These are phyloP conservation scores for Troilus luridus DNA, from an alignment of 2,888 invertebrate species.

Conservation along the genomic window DNA sequence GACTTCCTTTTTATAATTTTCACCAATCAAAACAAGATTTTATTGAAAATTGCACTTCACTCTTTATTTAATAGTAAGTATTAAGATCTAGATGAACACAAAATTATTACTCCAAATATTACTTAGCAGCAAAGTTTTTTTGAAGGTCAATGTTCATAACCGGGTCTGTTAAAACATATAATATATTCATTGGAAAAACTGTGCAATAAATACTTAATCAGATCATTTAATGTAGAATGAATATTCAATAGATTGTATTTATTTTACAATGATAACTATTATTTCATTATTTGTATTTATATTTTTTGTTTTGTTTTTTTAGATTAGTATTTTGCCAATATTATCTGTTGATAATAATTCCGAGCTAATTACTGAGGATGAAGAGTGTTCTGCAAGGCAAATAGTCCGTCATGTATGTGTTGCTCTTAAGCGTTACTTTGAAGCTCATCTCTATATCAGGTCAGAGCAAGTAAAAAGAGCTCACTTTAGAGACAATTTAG, in stretches of 20 bases:
- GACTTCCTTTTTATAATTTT: no score
- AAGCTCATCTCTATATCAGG: slow-evolving; percentile 88
- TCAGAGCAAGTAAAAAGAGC: slow-evolving; percentile 78
- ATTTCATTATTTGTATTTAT: no score
- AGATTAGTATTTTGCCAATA: slow-evolving; percentile 90
- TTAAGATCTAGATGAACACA: neutral
- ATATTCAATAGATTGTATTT: no score
- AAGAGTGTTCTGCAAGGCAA: slow-evolving; percentile 90
- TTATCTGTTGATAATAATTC: slow-evolving; percentile 80
- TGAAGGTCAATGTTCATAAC: neutral
- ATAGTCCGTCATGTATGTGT: slow-evolving; percentile 92
- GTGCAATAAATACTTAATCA: no score
- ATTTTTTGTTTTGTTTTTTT: slow-evolving; percentile 61
- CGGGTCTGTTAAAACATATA: neutral
- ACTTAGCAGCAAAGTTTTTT: neutral
- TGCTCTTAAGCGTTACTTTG: slow-evolving; percentile 90
- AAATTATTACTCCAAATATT: no score
- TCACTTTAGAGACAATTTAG: slow-evolving; percentile 64
- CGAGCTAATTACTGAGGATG: slow-evolving; percentile 81
- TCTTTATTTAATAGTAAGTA: no score
- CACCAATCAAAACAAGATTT: no score
- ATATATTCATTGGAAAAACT: no score
- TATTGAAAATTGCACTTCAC: no score
- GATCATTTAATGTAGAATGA: no score
- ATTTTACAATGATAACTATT: no score